Conservation (phyloP, 2,888 invertebrate species). For the Hyposoter dolosus region DNA sequence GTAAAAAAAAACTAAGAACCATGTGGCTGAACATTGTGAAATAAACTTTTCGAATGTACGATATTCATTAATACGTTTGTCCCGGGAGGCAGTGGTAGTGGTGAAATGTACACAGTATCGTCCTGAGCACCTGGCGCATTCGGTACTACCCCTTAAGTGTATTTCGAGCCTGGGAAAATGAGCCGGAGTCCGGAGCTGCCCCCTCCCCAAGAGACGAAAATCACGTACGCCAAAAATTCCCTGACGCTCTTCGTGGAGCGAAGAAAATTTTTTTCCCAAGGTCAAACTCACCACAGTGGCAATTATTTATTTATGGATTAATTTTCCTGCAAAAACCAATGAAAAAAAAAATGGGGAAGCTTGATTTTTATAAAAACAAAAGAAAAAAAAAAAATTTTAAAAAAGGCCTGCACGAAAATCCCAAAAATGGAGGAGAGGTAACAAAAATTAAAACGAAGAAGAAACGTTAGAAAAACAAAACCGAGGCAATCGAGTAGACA, state of each 20-base stretch:
- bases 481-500: too few species aligned
- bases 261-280: background rate
- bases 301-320: background rate
- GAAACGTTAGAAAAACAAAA: too few species aligned
- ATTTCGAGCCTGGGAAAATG: slow-evolving; percentile 11
- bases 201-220: background rate
- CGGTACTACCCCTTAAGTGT: slow-evolving; percentile 21
- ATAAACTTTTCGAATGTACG: background rate
- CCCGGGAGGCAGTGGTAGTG: background rate
- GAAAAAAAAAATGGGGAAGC: background rate
- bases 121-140: slow-evolving; percentile 66
- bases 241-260: background rate
- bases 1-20: background rate
- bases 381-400: too few species aligned
- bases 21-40: background rate
- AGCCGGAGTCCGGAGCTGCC: background rate
- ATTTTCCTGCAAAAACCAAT: background rate
- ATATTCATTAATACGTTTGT: background rate
- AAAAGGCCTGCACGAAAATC: too few species aligned
- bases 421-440: too few species aligned
- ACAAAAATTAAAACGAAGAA: too few species aligned
- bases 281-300: background rate
- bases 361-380: too few species aligned
- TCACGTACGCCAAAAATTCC: slow-evolving; percentile 16
- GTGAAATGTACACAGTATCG: slow-evolving; percentile 21